These are phyloP conservation scores for Metallyticus violacea DNA, from an alignment of 2,888 invertebrate genomes.

Conservation along the genomic window DNA sequence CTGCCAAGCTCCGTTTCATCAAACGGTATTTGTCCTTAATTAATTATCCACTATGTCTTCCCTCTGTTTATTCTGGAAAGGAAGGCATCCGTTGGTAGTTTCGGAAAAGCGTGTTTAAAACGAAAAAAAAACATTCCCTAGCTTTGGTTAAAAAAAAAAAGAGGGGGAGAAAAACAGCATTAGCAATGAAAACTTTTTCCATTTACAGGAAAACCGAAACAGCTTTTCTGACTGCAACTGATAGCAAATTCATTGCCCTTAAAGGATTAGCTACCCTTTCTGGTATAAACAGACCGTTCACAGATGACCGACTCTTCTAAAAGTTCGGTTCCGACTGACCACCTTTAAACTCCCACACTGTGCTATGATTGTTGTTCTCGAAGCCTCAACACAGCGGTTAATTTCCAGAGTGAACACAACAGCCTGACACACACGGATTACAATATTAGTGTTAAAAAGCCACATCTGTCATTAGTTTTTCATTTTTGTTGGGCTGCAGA, in stretches of 20 bases:
- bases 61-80: background rate
- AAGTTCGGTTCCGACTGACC: background rate
- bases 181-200: background rate
- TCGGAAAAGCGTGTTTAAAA: background rate
- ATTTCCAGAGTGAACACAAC: no score
- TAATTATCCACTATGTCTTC: background rate
- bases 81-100: background rate
- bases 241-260: no score
- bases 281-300: no score
- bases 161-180: background rate
- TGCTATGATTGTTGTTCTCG: no score
- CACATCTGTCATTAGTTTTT: background rate
- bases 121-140: background rate
- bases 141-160: background rate
- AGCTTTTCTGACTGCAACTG: background rate
- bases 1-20: background rate
- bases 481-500: background rate
- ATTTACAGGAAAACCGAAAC: background rate
- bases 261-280: background rate
- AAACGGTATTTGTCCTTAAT: background rate
- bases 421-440: background rate
- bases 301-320: background rate
- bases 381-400: background rate
- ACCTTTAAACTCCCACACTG: background rate
- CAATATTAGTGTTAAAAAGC: background rate